Percentiles rank a stretch among this genome's conserved stretches.
phyloP scores from a whole-genome alignment of 2,113 vertebrate species.

The Semnornis frantzii region DNA sequence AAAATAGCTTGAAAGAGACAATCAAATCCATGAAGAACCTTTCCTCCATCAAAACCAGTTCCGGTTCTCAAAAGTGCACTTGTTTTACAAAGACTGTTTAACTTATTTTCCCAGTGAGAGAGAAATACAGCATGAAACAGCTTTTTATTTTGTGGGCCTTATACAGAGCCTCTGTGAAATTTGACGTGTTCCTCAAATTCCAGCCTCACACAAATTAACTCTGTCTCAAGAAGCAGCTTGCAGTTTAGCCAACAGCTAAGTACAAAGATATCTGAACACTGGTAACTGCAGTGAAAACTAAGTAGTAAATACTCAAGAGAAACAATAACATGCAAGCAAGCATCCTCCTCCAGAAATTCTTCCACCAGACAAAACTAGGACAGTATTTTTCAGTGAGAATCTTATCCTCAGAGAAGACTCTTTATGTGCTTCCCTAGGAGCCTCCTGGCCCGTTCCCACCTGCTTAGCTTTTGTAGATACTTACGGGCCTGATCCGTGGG shows the following conservation, averaged over 20 bases:
- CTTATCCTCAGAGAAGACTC: background rate
- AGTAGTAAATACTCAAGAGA: background rate
- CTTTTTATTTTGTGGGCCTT: background rate
- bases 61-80: background rate
- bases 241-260: background rate
- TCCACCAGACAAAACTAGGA: background rate
- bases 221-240: background rate
- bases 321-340: background rate
- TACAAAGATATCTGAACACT: background rate
- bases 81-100: background rate
- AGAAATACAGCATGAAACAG: background rate
- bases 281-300: background rate
- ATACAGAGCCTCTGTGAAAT: background rate
- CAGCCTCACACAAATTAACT: background rate
- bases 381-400: background rate
- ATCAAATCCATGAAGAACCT: background rate
- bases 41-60: background rate
- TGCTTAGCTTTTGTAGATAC: slow-evolving; percentile 53
- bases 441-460: background rate
- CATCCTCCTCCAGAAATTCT: background rate
- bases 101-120: background rate
- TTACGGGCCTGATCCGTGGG: slow-evolving; percentile 98
- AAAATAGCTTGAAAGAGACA: background rate
- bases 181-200: background rate
- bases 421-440: background rate